Conservation (phyloP, 2,797 vertebrate genomes). For the Neosilurus mollespiculum region DNA sequence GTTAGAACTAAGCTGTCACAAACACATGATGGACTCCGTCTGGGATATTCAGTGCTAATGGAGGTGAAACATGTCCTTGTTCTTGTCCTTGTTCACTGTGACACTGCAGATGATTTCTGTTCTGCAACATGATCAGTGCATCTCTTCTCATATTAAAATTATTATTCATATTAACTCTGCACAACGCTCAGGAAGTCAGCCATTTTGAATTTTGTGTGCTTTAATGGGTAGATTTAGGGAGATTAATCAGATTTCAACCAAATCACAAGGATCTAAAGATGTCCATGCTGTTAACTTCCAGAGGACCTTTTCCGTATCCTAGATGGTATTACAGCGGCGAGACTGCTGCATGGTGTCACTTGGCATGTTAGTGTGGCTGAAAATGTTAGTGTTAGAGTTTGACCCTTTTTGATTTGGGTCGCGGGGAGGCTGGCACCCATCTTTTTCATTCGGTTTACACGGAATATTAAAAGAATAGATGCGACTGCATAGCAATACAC, state of each 20-base stretch:
- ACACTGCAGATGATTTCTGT: background rate
- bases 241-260: background rate
- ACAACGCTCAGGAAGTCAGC: background rate
- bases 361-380: too few relatives aligned
- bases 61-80: background rate
- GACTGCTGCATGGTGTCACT: too few relatives aligned
- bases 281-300: background rate
- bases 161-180: background rate
- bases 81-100: background rate
- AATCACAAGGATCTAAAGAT: background rate
- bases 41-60: background rate
- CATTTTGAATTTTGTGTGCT: background rate
- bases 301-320: background rate
- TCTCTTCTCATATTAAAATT: background rate
- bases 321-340: background rate
- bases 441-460: too few relatives aligned
- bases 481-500: too few relatives aligned
- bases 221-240: background rate
- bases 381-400: too few relatives aligned
- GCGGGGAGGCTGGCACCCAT: too few relatives aligned
- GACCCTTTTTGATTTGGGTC: too few relatives aligned
- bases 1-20: conserved; percentile 26
- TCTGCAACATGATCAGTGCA: background rate
- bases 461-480: too few relatives aligned
- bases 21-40: conserved; percentile 30